These are phyloP conservation scores for Sinocyclocheilus anshuiensis DNA, from an alignment of 2,113 vertebrate genomes.

Conservation along the genomic window DNA sequence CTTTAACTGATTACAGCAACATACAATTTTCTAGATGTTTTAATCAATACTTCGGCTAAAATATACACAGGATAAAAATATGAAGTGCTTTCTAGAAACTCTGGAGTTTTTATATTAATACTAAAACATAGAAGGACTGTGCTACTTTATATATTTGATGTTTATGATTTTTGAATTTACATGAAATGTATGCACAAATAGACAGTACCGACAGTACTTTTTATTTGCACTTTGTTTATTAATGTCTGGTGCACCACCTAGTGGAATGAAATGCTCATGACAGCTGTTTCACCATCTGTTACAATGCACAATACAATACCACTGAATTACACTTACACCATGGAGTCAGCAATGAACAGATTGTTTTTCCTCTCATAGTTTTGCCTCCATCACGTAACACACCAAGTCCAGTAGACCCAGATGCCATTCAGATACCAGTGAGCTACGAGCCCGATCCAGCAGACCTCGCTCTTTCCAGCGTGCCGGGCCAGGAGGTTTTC, in stretches of 20 bases:
- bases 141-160: too few species aligned
- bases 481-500: conserved; percentile 89
- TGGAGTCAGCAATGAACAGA: neutral
- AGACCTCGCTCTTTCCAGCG: conserved; percentile 86
- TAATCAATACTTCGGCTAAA: too few species aligned
- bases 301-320: neutral
- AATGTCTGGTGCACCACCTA: conserved; percentile 40
- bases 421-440: conserved; percentile 84
- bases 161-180: too few species aligned
- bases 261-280: conserved; percentile 10
- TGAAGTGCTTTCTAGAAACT: too few species aligned
- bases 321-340: neutral
- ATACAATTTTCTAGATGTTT: too few species aligned
- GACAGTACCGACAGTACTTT: too few species aligned
- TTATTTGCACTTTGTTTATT: neutral
- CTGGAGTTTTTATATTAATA: too few species aligned
- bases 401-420: conserved; percentile 86
- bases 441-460: conserved; percentile 86
- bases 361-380: conserved; percentile 56
- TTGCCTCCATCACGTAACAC: conserved; percentile 83
- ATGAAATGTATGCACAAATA: neutral
- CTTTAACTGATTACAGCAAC: too few species aligned
- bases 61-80: too few species aligned
- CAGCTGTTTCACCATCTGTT: neutral
- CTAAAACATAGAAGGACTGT: too few species aligned